Evolutionary conservation across 2,797 vertebrate species (phyloP), one percentile per base, ranked within the genome.

Genomic region (Monodelphis domestica): DNA sequence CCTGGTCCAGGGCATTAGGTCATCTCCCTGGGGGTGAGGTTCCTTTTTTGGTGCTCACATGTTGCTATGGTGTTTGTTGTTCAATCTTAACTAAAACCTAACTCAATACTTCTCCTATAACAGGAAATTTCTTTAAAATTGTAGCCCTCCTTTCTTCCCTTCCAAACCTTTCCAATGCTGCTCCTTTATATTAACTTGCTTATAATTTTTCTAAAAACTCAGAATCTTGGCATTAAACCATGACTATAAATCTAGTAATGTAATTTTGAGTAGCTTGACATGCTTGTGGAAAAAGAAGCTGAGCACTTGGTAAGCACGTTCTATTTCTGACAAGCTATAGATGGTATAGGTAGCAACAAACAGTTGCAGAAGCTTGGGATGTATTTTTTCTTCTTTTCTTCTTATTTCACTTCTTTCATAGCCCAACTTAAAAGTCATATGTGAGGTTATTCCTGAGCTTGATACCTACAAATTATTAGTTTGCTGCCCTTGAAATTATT

Each of bases 241-340:
- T 54, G 54, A 90, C 50, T 92, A 87, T 29, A 90, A 52, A 90
- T 70, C 1, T 33, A 90, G 88, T n/a, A 57, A 26, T 91, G 14
- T 95, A 0, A 57, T 30, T 24, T 1, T 87, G 24, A 53, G 26
- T 59, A 45, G 33, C 84, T 2, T 95, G 54, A 89, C 89, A 28
- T 93, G 38, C 94, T 89, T n/a, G 3, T 89, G 70, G 94, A 54
- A 38, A 92, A 59, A 89, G 51, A 90, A 70, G 70, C 51, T 24
- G 53, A 91, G 70, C n/a, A 59, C 28, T 70, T 53, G 78, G 59
- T 38, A 91, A 70, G 33, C 93, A 29, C 90, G 89, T 53, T 96
- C 91, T 89, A 89, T 93, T 95, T 94, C 91, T 95, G 94, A 97
- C 33, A 94, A 91, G 11, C 57, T n/a, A 59, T 94, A 89, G 93